Conservation (phyloP, 1,140 invertebrate species). For the Magallana ariakensis region DNA sequence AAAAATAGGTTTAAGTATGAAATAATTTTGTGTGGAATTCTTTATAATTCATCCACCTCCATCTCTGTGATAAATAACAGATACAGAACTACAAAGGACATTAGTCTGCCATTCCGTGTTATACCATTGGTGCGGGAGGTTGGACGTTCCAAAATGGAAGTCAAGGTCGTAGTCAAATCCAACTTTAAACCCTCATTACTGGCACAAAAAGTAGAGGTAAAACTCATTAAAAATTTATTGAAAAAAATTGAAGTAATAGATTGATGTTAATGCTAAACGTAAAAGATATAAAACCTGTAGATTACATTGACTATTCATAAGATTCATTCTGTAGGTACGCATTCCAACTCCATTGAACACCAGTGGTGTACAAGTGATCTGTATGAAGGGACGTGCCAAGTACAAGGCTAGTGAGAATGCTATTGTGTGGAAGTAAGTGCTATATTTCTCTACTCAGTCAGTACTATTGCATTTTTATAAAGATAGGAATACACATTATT, state of each 20-base stretch:
- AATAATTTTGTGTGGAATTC: no score
- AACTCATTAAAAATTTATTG: background rate
- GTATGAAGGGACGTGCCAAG: conserved; percentile 99
- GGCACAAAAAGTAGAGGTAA: conserved; percentile 98
- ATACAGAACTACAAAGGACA: conserved; percentile 99
- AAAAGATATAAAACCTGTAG: background rate
- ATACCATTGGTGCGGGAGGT: conserved; percentile 99
- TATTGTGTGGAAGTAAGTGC: conserved; percentile 98
- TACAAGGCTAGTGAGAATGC: conserved; percentile 99
- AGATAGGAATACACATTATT: no score
- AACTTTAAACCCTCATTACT: conserved; percentile 99
- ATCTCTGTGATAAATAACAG: conserved; percentile 79
- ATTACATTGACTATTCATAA: background rate
- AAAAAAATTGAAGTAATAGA: background rate
- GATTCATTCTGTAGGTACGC: conserved; percentile 84
- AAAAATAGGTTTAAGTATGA: no score
- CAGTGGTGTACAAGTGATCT: conserved; percentile 98
- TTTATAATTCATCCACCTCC: no score
- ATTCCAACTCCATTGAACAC: conserved; percentile 99
- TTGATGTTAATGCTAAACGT: background rate
- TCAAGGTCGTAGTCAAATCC: conserved; percentile 99
- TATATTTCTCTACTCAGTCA: background rate
- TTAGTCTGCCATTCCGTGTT: conserved; percentile 98
- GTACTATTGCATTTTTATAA: no score
- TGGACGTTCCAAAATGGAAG: conserved; percentile 99